Base-by-base conservation (phyloP, 2,888 invertebrate species). In the Drosophila phalerata region DNA sequence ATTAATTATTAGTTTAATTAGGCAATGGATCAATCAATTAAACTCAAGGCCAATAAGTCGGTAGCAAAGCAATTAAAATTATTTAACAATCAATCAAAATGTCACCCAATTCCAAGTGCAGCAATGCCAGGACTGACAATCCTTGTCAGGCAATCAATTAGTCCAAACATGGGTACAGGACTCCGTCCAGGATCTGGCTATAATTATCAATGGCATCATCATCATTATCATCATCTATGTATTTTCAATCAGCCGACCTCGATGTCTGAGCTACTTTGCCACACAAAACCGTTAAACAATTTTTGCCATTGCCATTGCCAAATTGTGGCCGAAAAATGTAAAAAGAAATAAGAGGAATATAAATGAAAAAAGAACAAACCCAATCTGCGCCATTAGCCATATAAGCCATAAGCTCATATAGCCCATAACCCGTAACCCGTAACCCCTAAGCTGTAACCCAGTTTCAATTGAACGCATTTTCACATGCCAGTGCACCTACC, bases 391-490 rank as follows among this genome's bases (percentile, higher is more conserved):
- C 85, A 84, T 84, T 84, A 88, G 88, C 81, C 79, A 70, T 85
- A 85, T 71, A 87, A 79, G 51, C 79, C 55, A 87, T 87, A 76
- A 87, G 80, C 85, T 66, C 61, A 78, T 86, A 84, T 69, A 56
- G 53, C 38, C 69, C 68, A 71, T 82, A 81, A 49, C 62, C 85
- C 19, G n/a, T n/a, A n/a, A n/a, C n/a, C n/a, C 85, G 40, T 79
- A 72, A 67, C 64, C 74, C 77, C 73, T 61, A 77, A 83, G 72
- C 79, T 75, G 81, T 88, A 86, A 84, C 84, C 85, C 89, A 84
- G 89, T 88, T 84, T 84, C 89, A 86, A 84, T 86, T 88, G 79
- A 88, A 84, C 84, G 84, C 89, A 86, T 84, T 84, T 88, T 84
- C 84, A 84, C 89, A 84, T 88, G 87, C 85, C 85, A 88, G 58